Evolutionary conservation across 2,888 invertebrate genomes (phyloP).

Genomic region (Melinaea marsaeus): DNA sequence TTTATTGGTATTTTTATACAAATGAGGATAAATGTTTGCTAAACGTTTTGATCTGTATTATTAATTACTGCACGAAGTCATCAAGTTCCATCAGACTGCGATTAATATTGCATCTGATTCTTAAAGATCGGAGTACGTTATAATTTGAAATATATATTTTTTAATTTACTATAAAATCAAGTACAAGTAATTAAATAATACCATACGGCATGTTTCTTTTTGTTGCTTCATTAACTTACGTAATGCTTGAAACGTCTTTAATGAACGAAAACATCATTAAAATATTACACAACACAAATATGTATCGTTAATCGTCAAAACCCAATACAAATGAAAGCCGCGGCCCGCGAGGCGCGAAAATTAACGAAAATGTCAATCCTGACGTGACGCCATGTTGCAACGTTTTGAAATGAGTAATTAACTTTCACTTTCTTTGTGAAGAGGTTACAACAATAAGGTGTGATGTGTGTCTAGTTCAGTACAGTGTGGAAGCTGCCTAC

Average conservation of each 20-base stretch:
- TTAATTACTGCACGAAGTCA: too few species aligned
- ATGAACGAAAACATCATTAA: not conserved
- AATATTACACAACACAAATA: constrained; percentile 13
- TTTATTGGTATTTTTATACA: not conserved
- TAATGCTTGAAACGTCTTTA: too few species aligned
- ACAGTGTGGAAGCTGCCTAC: constrained; percentile 1
- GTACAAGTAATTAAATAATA: too few species aligned
- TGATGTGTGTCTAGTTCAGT: constrained; percentile 3
- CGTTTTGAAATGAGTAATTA: constrained; percentile 29
- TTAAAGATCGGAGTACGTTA: too few species aligned
- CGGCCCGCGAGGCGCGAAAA: constrained; percentile 27
- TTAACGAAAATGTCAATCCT: constrained; percentile 38
- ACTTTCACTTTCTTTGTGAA: constrained; percentile 39
- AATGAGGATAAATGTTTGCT: constrained; percentile 2
- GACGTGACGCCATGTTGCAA: constrained; percentile 34
- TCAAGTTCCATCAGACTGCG: too few species aligned
- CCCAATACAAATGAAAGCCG: constrained; percentile 14
- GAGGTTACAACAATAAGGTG: constrained; percentile 6
- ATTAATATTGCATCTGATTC: too few species aligned
- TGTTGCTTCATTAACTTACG: too few species aligned
- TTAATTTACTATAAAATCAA: too few species aligned
- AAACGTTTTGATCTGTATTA: too few species aligned
- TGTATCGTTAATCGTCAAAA: too few species aligned
- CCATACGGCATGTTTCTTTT: too few species aligned
- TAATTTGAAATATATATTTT: too few species aligned